phyloP scores from a whole-genome alignment of 1,140 invertebrate species.

The Cherax destructor region DNA sequence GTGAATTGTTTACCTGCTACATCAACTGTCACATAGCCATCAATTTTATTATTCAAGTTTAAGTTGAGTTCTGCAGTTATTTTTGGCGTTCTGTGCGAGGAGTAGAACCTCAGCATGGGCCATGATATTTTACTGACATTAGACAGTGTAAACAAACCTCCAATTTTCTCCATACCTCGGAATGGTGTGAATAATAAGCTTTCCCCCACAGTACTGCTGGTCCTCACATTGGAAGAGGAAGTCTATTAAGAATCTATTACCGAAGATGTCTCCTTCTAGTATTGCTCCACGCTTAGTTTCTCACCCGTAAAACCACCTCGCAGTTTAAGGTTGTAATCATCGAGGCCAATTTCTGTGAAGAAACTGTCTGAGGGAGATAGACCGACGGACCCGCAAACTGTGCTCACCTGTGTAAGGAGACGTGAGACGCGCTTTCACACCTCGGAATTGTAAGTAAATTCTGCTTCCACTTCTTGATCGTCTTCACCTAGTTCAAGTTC shows the following conservation, averaged over 20 bases:
- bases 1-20: conserved; percentile 57
- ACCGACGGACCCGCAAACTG: conserved; percentile 55
- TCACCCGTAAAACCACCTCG: conserved; percentile 51
- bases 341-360: conserved; percentile 63
- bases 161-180: conserved; percentile 51
- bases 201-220: conserved; percentile 58
- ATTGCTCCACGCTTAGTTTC: conserved; percentile 49
- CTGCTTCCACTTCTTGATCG: conserved; percentile 50
- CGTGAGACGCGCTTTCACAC: conserved; percentile 54
- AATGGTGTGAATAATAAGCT: conserved; percentile 62
- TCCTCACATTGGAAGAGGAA: conserved; percentile 52
- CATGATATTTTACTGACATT: conserved; percentile 31
- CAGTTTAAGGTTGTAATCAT: conserved; percentile 65
- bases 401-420: conserved; percentile 47
- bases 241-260: conserved; percentile 57
- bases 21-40: conserved; percentile 51
- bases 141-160: conserved; percentile 63
- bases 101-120: conserved; percentile 49
- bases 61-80: conserved; percentile 46
- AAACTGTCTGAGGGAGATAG: conserved; percentile 62
- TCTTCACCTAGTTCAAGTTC: conserved; percentile 39
- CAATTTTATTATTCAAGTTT: conserved; percentile 45
- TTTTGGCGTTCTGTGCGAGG: conserved; percentile 41
- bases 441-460: conserved; percentile 65
- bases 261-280: conserved; percentile 65